Percentiles rank a stretch among this genome's conserved stretches.
phyloP scores from a whole-genome alignment of 2,888 invertebrate species.

The Bellardia pandia region DNA sequence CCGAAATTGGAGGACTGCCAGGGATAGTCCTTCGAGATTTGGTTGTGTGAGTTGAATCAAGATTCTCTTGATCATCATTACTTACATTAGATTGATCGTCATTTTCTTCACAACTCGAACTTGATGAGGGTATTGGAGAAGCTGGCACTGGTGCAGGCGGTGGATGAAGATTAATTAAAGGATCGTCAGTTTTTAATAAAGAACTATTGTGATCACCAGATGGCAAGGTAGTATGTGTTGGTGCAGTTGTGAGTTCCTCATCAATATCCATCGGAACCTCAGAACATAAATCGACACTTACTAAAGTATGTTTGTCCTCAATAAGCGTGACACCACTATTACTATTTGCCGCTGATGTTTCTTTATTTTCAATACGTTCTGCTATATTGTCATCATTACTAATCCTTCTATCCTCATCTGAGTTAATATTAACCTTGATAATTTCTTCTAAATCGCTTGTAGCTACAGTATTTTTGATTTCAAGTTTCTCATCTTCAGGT shows the following conservation, averaged over 20 bases:
- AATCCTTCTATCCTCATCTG: background rate
- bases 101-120: constrained; percentile 72
- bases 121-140: constrained; percentile 76
- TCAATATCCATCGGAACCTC: constrained; percentile 82
- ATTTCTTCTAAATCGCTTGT: background rate
- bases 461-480: background rate
- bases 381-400: background rate
- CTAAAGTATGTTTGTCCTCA: background rate
- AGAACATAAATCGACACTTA: constrained; percentile 75
- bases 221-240: constrained; percentile 77
- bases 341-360: constrained; percentile 1
- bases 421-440: background rate
- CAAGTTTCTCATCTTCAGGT: background rate
- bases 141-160: constrained; percentile 82
- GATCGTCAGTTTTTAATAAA: constrained; percentile 62
- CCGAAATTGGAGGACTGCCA: constrained; percentile 76
- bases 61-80: constrained; percentile 76
- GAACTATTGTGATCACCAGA: constrained; percentile 73
- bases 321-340: background rate
- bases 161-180: constrained; percentile 79
- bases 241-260: constrained; percentile 80
- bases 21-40: constrained; percentile 72
- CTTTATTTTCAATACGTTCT: background rate
- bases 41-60: constrained; percentile 71
- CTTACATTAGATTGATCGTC: constrained; percentile 77